Evolutionary conservation across 2,888 invertebrate species (phyloP).

Genomic region (Formica aserva): DNA sequence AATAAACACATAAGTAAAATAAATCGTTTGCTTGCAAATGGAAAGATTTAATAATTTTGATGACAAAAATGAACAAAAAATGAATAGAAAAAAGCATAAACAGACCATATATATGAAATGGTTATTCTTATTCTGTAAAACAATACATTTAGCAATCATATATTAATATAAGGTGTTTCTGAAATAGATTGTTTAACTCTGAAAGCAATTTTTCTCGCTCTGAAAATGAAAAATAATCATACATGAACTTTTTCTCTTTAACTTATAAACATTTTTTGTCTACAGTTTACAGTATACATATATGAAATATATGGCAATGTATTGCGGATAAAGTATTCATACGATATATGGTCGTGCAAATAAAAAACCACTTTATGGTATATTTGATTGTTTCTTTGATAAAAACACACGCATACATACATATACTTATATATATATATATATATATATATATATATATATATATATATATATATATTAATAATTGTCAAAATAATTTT

Average conservation of each 20-base stretch:
- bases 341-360: not conserved
- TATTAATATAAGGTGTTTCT: not conserved
- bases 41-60: conserved; percentile 6
- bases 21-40: not conserved
- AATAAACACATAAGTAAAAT: not conserved
- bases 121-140: not conserved
- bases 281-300: conserved; percentile 1
- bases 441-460: not conserved
- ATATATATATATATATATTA: no score
- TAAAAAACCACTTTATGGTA: not conserved
- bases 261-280: conserved; percentile 17
- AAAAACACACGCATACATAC: not conserved
- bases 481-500: not conserved
- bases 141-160: not conserved
- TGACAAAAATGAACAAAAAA: not conserved
- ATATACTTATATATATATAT: no score
- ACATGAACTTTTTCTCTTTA: not conserved
- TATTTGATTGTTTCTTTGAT: conserved; percentile 1
- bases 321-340: conserved; percentile 11
- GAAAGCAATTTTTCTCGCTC: conserved; percentile 8
- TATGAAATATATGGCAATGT: conserved; percentile 2
- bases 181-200: conserved; percentile 11
- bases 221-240: not conserved
- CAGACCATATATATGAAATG: not conserved
- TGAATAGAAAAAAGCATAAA: not conserved